phyloP scores from a whole-genome alignment of 2,113 vertebrate species.

The Kryptolebias marmoratus region DNA sequence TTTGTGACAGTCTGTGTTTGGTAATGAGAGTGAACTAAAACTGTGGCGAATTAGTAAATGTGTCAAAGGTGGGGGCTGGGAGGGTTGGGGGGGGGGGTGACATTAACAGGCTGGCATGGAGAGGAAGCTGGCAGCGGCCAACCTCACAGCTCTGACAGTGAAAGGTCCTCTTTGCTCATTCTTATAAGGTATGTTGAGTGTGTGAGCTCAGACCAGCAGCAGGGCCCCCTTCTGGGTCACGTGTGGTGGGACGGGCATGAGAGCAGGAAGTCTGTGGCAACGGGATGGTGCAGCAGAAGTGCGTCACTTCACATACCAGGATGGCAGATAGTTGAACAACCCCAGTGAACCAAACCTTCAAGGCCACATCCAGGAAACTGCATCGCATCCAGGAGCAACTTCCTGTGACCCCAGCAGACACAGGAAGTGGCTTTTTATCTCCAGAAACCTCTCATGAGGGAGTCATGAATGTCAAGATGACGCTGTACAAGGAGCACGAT shows the following conservation, averaged over 20 bases:
- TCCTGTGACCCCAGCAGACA: conserved; percentile 56
- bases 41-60: conserved; percentile 63
- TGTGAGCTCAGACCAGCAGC: conserved; percentile 41
- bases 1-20: conserved; percentile 50
- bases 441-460: conserved; percentile 52
- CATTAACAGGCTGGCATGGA: conserved; percentile 66
- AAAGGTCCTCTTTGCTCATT: conserved; percentile 65
- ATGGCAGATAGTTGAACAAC: conserved; percentile 62
- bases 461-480: conserved; percentile 37
- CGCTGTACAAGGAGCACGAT: neutral
- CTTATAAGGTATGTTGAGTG: conserved; percentile 65
- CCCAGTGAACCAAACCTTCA: conserved; percentile 50
- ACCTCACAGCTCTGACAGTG: conserved; percentile 56
- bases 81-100: conserved; percentile 31
- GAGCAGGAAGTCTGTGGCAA: conserved; percentile 37
- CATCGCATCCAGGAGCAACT: conserved; percentile 55
- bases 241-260: neutral
- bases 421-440: conserved; percentile 67
- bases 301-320: conserved; percentile 67
- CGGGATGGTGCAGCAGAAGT: conserved; percentile 44
- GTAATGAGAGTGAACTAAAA: conserved; percentile 53
- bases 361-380: conserved; percentile 69
- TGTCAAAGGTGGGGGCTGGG: conserved; percentile 22
- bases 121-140: conserved; percentile 55
- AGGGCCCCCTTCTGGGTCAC: conserved; percentile 44